Evolutionary conservation across 2,797 vertebrate genomes (phyloP), one percentile per base, ranked within the genome.

Genomic region (Iguana delicatissima): DNA sequence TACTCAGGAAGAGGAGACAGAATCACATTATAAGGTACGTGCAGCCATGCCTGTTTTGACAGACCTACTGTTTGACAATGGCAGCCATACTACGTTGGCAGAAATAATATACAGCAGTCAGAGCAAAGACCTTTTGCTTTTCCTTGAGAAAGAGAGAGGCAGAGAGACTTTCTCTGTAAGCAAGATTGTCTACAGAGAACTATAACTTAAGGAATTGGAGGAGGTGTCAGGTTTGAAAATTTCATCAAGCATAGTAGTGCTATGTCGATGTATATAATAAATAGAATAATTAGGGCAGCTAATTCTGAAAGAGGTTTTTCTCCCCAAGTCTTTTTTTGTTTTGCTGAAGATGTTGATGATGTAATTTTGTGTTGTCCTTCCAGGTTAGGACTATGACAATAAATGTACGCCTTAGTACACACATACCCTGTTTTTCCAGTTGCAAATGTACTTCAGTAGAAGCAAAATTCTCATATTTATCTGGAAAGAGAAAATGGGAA

Each of bases 1-100:
- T 93, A 98, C 98, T 94, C 99, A 99, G 98, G 99, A 99, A 97
- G 99, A 99, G 97, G 99, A 99, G 96, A 98, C 98, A 10, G 99
- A 99, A 97, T 98, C 98, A 83, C 99, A 99, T 95, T 98, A 96
- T 80, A 99, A 99, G 99, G 99, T 99, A 98, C 16, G 93, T 73
- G 84, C 32, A 0, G 52, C 9, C 38, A 5, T 7, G 0, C 59
- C 73, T 46, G 16, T 42, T 52, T 69, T 85, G 81, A 79, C 87
- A 74, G 87, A 52, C 42, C 46, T 62, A 85, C 50, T 26, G 57
- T 0, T 0, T 82, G 76, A 89, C 67, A 89, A 35, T 0, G 1
- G 50, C 84, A 64, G 79, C 6, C 59, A 76, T 81, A 50, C 8
- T 80, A 0, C 73, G 62, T 55, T 12, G 67, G 73, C 67, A 69